phyloP scores from a whole-genome alignment of 2,113 vertebrate species.

The Aviceda subcristata region DNA sequence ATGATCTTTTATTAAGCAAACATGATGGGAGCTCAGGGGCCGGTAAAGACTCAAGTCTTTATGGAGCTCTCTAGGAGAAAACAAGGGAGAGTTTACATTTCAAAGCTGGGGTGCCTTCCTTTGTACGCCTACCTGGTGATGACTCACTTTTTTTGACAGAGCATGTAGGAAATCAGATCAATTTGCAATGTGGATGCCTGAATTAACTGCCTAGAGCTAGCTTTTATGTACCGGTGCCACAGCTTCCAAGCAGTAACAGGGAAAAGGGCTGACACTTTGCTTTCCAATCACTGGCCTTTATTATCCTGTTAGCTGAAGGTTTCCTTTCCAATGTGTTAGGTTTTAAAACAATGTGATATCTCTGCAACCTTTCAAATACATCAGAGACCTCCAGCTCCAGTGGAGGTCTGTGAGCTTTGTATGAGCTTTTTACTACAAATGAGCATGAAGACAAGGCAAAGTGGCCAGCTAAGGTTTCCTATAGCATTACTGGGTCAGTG shows the following conservation, averaged over 20 bases:
- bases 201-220: background rate
- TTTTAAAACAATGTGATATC: background rate
- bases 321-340: background rate
- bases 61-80: background rate
- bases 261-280: background rate
- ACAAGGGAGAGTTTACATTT: background rate
- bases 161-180: background rate
- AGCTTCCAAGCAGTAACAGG: background rate
- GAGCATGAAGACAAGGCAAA: background rate
- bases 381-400: rapidly evolving
- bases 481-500: background rate
- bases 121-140: background rate
- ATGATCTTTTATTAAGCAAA: background rate
- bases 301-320: background rate
- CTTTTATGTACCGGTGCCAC: background rate
- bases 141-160: background rate
- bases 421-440: background rate
- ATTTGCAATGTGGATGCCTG: background rate
- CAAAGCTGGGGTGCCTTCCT: background rate
- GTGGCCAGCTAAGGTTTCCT: background rate
- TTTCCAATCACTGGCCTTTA: background rate
- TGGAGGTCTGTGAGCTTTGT: background rate
- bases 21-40: background rate
- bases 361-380: background rate
- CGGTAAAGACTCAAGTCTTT: background rate